phyloP scores from a whole-genome alignment of 1,140 invertebrate species.

The Neodiprion lecontei region DNA sequence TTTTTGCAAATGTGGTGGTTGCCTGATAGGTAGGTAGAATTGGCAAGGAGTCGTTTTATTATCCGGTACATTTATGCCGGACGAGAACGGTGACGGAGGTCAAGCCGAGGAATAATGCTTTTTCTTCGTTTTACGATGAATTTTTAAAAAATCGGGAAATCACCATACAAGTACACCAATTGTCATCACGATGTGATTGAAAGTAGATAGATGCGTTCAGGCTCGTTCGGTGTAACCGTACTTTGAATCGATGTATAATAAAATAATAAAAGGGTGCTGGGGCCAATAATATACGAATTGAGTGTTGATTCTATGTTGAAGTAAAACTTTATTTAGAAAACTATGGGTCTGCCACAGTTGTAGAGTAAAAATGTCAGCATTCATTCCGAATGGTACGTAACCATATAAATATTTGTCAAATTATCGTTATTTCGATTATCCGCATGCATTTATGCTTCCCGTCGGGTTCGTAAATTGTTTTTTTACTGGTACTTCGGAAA shows the following conservation, averaged over 20 bases:
- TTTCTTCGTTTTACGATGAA: too few relatives aligned
- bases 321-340: constrained; percentile 21
- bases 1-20: neutral
- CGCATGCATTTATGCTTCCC: too few relatives aligned
- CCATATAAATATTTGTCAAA: neutral
- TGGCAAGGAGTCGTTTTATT: neutral
- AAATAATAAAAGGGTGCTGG: constrained; percentile 46
- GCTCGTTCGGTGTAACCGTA: constrained; percentile 28
- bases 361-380: constrained; percentile 13
- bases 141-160: too few relatives aligned
- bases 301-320: constrained; percentile 35
- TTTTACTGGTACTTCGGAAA: too few relatives aligned
- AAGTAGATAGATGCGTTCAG: neutral
- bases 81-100: neutral
- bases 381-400: neutral
- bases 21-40: neutral
- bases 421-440: constrained; percentile 2
- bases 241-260: constrained; percentile 35
- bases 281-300: constrained; percentile 47
- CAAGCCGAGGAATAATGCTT: too few relatives aligned
- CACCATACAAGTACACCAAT: too few relatives aligned
- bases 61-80: neutral
- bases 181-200: too few relatives aligned
- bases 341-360: constrained; percentile 31
- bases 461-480: too few relatives aligned